phyloP scores from a whole-genome alignment of 2,888 invertebrate species.

The Xestia xanthographa region DNA sequence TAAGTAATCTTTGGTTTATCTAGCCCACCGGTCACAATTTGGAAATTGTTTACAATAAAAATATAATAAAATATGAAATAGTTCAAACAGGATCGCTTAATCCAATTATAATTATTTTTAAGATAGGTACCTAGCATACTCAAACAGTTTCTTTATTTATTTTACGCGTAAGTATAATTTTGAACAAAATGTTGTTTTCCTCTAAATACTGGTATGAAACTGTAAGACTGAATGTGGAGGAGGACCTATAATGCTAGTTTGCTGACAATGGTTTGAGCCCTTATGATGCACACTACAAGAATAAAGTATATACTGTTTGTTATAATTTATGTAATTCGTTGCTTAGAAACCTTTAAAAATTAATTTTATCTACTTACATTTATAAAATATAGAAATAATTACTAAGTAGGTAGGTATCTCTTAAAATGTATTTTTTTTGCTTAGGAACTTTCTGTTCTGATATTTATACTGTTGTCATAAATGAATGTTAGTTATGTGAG shows the following conservation, averaged over 20 bases:
- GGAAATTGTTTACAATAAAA: constrained; percentile 78
- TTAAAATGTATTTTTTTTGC: constrained; percentile 79
- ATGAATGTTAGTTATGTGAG: constrained; percentile 23
- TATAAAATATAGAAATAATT: constrained; percentile 83
- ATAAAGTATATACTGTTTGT: constrained; percentile 71
- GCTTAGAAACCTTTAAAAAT: constrained; percentile 87
- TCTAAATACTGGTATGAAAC: constrained; percentile 67
- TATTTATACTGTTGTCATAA: constrained; percentile 72
- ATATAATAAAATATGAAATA: constrained; percentile 81
- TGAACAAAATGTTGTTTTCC: constrained; percentile 36
- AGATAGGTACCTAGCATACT: constrained; percentile 58
- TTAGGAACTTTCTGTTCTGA: constrained; percentile 89
- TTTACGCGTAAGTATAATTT: constrained; percentile 53
- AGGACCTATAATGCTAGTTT: constrained; percentile 26
- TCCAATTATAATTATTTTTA: constrained; percentile 67
- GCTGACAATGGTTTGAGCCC: constrained; percentile 34
- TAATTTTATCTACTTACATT: constrained; percentile 83
- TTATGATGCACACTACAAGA: constrained; percentile 62
- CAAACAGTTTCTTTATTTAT: constrained; percentile 47
- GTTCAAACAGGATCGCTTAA: constrained; percentile 79
- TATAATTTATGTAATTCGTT: constrained; percentile 86
- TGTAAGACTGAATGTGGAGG: constrained; percentile 30
- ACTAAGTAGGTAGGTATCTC: constrained; percentile 76
- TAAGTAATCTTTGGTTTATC: constrained; percentile 89
- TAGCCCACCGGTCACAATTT: constrained; percentile 87